Percentiles rank a stretch among this genome's conserved stretches.
These are phyloP conservation scores for Zeuzera pyrina DNA, from an alignment of 2,888 invertebrate genomes.

Conservation along the genomic window DNA sequence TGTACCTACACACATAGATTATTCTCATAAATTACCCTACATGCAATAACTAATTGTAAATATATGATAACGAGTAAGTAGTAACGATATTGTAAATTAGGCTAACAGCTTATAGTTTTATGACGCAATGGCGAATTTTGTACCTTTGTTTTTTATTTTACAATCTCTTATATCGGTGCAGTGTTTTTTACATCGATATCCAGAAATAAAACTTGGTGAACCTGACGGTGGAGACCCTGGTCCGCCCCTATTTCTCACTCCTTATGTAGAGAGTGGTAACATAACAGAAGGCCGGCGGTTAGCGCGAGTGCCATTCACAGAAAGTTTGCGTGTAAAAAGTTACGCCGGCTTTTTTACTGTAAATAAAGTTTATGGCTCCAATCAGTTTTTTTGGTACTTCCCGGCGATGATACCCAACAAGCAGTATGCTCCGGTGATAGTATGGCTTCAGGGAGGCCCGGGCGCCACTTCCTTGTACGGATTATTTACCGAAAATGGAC, in stretches of 20 bases:
- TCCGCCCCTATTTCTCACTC: constrained; percentile 82
- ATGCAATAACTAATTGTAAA: too few relatives aligned
- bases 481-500: constrained; percentile 89
- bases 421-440: constrained; percentile 78
- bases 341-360: constrained; percentile 91
- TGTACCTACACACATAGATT: too few relatives aligned
- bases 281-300: constrained; percentile 75
- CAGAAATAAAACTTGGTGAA: constrained; percentile 37
- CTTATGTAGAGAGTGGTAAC: constrained; percentile 79
- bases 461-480: constrained; percentile 86
- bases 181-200: constrained; percentile 45
- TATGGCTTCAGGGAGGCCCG: constrained; percentile 92
- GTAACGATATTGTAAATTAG: too few relatives aligned
- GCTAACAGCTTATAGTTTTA: too few relatives aligned
- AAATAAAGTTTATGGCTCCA: constrained; percentile 81
- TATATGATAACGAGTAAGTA: too few relatives aligned
- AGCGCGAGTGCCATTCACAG: constrained; percentile 73
- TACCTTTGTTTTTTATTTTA: too few relatives aligned
- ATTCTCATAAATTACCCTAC: too few relatives aligned
- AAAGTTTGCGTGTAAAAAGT: constrained; percentile 75
- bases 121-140: too few relatives aligned
- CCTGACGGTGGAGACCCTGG: constrained; percentile 50
- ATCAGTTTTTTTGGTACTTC: constrained; percentile 95
- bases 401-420: constrained; percentile 76
- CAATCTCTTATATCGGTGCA: too few relatives aligned